Conservation (phyloP, 2,797 vertebrate species). For the Anguilla megastoma region DNA sequence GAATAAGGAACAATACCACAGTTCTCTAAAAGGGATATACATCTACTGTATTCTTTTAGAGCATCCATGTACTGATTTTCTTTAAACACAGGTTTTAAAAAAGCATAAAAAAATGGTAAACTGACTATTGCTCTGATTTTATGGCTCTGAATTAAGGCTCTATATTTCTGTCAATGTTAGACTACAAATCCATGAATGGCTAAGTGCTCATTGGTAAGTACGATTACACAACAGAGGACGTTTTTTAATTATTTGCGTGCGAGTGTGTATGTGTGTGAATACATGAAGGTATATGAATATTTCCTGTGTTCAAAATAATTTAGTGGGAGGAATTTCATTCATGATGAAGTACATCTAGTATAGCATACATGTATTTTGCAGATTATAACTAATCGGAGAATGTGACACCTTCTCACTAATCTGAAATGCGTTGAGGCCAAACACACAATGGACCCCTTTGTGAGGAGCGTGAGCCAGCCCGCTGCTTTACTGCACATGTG, state of each 20-base stretch:
- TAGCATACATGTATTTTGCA: not conserved
- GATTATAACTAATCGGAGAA: not conserved
- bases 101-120: not conserved
- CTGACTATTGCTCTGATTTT: not conserved
- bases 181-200: not conserved
- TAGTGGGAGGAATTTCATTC: not conserved
- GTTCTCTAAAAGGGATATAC: not conserved
- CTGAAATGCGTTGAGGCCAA: not conserved
- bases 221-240: not conserved
- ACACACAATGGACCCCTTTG: not conserved
- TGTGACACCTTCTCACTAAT: not conserved
- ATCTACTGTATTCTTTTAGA: not conserved
- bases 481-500: not conserved
- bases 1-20: not conserved
- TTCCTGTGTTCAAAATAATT: not conserved
- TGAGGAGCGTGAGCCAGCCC: not conserved
- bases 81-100: not conserved
- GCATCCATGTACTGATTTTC: not conserved
- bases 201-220: not conserved
- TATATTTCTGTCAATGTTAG: not conserved
- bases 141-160: not conserved
- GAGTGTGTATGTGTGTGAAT: not conserved
- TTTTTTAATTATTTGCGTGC: no score
- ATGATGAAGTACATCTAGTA: not conserved
- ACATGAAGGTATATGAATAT: conserved; percentile 6